Evolutionary conservation across 2,888 invertebrate species (phyloP).

Genomic region (Rhagium mordax): DNA sequence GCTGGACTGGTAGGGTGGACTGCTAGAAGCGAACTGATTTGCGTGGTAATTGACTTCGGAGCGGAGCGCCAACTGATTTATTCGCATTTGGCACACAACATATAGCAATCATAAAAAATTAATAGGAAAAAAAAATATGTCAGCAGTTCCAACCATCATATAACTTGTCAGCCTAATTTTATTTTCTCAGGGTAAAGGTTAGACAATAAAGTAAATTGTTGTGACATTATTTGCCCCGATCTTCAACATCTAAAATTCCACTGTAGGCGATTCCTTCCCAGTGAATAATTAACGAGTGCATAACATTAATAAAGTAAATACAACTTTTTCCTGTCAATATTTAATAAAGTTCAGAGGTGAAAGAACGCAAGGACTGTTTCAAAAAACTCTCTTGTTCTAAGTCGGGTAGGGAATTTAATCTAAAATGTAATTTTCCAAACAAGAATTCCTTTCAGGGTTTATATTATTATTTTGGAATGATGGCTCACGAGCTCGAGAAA

Average conservation of each 20-base stretch:
- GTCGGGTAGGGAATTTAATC: neutral
- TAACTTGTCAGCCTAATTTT: too few species aligned
- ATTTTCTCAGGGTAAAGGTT: too few species aligned
- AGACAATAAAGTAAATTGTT: too few species aligned
- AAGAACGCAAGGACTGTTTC: neutral
- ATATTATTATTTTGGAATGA: neutral
- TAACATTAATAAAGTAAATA: neutral
- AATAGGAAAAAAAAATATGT: too few species aligned
- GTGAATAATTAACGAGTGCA: neutral
- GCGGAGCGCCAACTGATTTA: too few species aligned
- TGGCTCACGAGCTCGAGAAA: neutral
- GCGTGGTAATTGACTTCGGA: too few species aligned
- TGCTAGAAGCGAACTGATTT: too few species aligned
- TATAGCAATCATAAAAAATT: too few species aligned
- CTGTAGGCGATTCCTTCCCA: neutral
- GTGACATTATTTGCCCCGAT: neutral
- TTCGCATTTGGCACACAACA: too few species aligned
- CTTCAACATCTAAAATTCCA: neutral
- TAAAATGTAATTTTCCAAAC: slow-evolving; percentile 4
- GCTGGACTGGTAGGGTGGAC: too few species aligned
- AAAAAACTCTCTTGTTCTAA: neutral
- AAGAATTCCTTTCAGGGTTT: neutral
- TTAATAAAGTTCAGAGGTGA: neutral
- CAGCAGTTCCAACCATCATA: too few species aligned
- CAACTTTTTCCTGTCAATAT: neutral